Base-by-base conservation (phyloP, 2,888 invertebrate species). In the Rhagophthalmus giganteus region DNA sequence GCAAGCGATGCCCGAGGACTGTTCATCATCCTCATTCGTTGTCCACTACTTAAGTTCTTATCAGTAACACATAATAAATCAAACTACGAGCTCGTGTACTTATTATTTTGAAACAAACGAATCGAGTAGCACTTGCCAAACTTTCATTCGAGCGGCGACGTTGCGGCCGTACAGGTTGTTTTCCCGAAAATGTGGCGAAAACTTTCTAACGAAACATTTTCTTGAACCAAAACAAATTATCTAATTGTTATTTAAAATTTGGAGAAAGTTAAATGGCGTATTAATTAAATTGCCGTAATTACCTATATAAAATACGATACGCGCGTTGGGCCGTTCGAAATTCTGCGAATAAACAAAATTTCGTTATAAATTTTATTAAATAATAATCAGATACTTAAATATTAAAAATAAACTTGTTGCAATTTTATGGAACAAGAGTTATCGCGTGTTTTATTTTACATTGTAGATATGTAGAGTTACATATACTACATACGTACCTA, bases 1-100 rank as follows among this genome's bases (percentile, higher is more conserved):
- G 20, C 51, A 14, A 51, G 45, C 45, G 45, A 38, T 40, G 45
- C 51, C 45, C 33, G 34, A 35, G 39, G 45, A 45, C 51, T 51
- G 45, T 30, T 51, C 41, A 51, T 45, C 34, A 24, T 51, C 39
- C 33, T 40, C 31, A 38, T 31, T 32, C 25, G 51, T 35, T 45
- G 30, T 40, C 51, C 51, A 51, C 51, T 45, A 51, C 51, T 51
- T 50, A 35, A 28, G 20, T 32, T 20, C 51, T 51, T 51, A 46
- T 45, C 51, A 45, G 38, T 26, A 26, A 39, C 14, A 32, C 27
- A 28, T 30, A 33, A 46, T 41, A 39, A 38, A 51, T 51, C 51
- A 51, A 51, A 45, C 31, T 33, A 35, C 30, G 35, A 46, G 51
- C 45, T 31, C 45, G 32, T 51, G 51, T 39, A 24, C 24, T 31